Conservation (phyloP, 2,113 vertebrate species). For the Naja naja region DNA sequence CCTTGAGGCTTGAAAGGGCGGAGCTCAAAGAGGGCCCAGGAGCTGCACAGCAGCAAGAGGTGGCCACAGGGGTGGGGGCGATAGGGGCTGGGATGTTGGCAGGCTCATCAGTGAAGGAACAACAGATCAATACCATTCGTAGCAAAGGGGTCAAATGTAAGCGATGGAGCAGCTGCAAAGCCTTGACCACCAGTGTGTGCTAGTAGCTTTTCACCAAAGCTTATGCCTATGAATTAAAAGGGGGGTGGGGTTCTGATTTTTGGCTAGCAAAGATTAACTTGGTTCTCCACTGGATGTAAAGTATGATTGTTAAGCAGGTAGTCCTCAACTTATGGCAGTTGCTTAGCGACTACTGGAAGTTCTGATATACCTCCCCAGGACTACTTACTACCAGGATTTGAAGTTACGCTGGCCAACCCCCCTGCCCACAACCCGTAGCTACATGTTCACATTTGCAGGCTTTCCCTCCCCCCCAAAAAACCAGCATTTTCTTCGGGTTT, state of each 20-base stretch:
- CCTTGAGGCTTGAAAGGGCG: background rate
- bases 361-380: background rate
- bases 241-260: background rate
- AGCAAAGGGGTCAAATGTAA: background rate
- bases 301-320: background rate
- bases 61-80: background rate
- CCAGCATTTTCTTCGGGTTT: background rate
- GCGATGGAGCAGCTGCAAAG: background rate
- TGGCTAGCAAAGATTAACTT: background rate
- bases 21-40: background rate
- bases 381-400: background rate
- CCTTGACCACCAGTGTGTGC: background rate
- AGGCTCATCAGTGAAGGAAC: background rate
- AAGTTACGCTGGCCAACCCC: background rate
- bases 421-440: background rate
- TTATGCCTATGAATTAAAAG: background rate
- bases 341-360: background rate
- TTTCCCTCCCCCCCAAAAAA: background rate
- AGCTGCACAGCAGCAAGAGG: background rate
- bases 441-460: background rate
- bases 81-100: background rate
- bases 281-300: background rate
- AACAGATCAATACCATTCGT: background rate
- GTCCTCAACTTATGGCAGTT: background rate
- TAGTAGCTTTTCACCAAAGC: background rate